phyloP scores from a whole-genome alignment of 2,797 vertebrate species.

The Paedocypris micromegethes region DNA sequence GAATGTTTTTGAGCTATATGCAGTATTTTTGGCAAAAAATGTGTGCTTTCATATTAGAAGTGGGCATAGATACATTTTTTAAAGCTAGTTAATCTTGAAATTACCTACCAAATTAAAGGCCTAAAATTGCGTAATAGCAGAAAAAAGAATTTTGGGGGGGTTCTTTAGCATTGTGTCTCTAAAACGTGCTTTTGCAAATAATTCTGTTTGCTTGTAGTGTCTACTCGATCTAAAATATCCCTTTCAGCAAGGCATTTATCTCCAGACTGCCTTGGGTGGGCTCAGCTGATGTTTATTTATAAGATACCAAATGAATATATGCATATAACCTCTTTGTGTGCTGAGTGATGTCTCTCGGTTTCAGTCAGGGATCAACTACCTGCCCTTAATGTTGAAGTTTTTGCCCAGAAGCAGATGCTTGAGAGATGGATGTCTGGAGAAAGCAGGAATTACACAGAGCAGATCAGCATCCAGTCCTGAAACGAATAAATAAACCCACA shows the following conservation, averaged over 20 bases:
- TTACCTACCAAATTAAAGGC: no score
- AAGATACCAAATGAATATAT: background rate
- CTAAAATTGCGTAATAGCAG: no score
- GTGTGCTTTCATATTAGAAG: no score
- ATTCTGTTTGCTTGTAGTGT: no score
- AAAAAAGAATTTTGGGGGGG: no score
- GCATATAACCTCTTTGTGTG: background rate
- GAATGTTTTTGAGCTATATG: no score
- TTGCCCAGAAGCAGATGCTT: constrained; percentile 86
- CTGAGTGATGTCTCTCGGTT: background rate
- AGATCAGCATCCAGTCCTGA: constrained; percentile 82
- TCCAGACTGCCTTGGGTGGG: background rate
- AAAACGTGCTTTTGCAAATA: no score
- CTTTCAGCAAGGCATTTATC: background rate
- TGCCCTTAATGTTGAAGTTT: constrained; percentile 91
- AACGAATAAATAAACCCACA: constrained; percentile 27
- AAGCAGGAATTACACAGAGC: constrained; percentile 75
- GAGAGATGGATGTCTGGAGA: constrained; percentile 82
- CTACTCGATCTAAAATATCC: no score
- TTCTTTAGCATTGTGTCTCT: no score
- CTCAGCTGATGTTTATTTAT: background rate
- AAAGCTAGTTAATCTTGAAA: no score
- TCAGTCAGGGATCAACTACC: constrained; percentile 58
- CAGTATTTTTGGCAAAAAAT: no score
- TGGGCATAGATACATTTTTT: no score